phyloP scores from a whole-genome alignment of 2,113 vertebrate species.

The Fulmarus glacialis region DNA sequence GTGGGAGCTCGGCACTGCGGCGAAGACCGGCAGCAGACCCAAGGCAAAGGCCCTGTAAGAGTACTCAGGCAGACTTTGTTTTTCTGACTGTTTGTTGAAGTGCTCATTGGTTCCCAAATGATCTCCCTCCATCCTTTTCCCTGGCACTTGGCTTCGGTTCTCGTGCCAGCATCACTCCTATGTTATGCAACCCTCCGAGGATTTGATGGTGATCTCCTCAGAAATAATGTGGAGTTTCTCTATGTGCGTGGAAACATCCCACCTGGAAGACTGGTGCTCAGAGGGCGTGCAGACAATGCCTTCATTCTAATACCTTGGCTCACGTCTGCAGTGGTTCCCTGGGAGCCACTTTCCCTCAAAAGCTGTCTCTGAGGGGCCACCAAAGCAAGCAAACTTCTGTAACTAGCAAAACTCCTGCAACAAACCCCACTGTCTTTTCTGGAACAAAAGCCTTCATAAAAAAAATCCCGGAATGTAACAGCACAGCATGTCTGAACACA shows the following conservation, averaged over 20 bases:
- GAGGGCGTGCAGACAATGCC: neutral
- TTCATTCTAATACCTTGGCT: neutral
- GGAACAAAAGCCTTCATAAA: neutral
- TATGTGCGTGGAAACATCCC: neutral
- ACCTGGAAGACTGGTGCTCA: neutral
- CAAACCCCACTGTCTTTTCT: neutral
- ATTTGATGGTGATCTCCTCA: neutral
- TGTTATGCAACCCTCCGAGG: neutral
- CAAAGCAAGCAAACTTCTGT: neutral
- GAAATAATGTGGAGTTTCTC: neutral
- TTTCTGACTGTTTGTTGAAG: neutral
- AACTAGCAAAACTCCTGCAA: neutral
- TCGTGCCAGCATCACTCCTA: neutral
- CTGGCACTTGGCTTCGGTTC: neutral
- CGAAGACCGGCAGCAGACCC: neutral
- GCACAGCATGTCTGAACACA: neutral
- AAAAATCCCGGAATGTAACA: neutral
- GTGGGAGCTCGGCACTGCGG: neutral
- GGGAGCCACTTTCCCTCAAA: neutral
- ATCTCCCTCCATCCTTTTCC: neutral
- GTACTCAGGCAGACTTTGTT: neutral
- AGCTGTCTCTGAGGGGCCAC: neutral
- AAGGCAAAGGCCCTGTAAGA: neutral
- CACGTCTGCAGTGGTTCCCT: neutral
- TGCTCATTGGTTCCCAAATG: neutral